Base-by-base conservation (phyloP, 2,113 vertebrate species). In the Ophthalmolycus amberensis region DNA sequence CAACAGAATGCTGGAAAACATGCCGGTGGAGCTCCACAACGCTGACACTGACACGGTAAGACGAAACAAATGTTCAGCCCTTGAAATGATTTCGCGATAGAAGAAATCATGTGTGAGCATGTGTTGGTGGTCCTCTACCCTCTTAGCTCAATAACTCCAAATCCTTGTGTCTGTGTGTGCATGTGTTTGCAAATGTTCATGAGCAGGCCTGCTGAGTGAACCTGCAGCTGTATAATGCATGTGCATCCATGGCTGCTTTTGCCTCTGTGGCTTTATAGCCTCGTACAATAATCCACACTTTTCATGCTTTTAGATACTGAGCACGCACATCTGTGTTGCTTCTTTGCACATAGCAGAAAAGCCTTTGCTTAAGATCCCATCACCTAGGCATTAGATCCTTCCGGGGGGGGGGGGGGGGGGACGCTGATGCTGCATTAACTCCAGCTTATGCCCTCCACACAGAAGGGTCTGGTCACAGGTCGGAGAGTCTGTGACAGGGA, bases 1-100 rank as follows among this genome's bases (percentile, higher is more conserved):
- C 0, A 91, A 97, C 83, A 92, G 91, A 27, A 93, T 93, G 78
- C 80, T 87, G 52, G 92, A 94, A 88, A 95, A 92, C 1, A 65
- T 64, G 71, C 94, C 96, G 0, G 79, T 91, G n/a, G 91, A 95
- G 82, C 91, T 95, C 76, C 97, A 96, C 95, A 97, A 95, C 79
- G 93, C 95, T 0, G 95, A 96, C 80, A 91, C 87, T 0, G 95
- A 96, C 86, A 95, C 97, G 97, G 98, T 98, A 95, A 85, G 81
- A 25, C 10, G 22, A 87, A 79, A 58, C 16, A 54, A 71, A 81
- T 38, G 10, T 46, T 58, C 66, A 72, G 40, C 10, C 15, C 16
- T 40, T 37, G 40, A 50, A 71, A 29, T 27, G 1, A 46, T 71
- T 29, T 27, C 0, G 2, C 63, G 20, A 22, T 15, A 38, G n/a